These are phyloP conservation scores for Pseudorhombus dupliciocellatus DNA, from an alignment of 2,113 vertebrate genomes.

Conservation along the genomic window DNA sequence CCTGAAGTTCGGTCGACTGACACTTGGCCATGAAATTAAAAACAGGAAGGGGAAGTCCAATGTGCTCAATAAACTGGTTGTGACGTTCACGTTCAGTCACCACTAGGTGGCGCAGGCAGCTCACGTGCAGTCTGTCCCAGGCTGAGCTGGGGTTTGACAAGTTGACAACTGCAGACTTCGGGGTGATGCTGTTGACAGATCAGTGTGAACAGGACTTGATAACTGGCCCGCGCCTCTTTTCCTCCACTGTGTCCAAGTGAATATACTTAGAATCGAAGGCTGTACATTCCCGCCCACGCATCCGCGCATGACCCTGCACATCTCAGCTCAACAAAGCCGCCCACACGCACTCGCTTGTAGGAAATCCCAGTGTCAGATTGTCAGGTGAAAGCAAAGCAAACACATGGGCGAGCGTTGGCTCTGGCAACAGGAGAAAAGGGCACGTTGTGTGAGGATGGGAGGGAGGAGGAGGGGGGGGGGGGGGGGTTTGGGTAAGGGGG, in stretches of 20 bases:
- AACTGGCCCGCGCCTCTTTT: constrained; percentile 21
- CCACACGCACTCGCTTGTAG: constrained; percentile 72
- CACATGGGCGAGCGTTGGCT: constrained; percentile 62
- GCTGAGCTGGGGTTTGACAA: not conserved
- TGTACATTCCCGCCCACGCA: constrained; percentile 68
- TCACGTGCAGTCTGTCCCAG: constrained; percentile 5
- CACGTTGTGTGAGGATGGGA: constrained; percentile 40
- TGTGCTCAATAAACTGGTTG: not conserved
- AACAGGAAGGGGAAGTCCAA: not conserved
- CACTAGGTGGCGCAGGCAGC: constrained; percentile 59
- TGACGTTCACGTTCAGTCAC: not conserved
- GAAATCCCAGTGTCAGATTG: constrained; percentile 74
- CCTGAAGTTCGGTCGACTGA: not conserved
- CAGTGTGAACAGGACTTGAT: not conserved
- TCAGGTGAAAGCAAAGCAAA: constrained; percentile 68
- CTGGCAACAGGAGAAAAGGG: constrained; percentile 39
- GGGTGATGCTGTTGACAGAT: not conserved
- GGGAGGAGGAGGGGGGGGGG: too few species aligned
- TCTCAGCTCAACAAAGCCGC: constrained; percentile 65
- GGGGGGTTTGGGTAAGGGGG: not conserved
- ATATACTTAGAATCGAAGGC: constrained; percentile 59
- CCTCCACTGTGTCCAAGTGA: constrained; percentile 21
- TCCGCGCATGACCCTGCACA: constrained; percentile 74
- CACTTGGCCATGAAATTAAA: not conserved
- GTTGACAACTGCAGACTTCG: not conserved